A percentile compares a stretch with the other conserved stretches of the same genome.
Evolutionary conservation across 2,888 invertebrate genomes (phyloP).

Genomic region (Caenorhabditis imperialis): DNA sequence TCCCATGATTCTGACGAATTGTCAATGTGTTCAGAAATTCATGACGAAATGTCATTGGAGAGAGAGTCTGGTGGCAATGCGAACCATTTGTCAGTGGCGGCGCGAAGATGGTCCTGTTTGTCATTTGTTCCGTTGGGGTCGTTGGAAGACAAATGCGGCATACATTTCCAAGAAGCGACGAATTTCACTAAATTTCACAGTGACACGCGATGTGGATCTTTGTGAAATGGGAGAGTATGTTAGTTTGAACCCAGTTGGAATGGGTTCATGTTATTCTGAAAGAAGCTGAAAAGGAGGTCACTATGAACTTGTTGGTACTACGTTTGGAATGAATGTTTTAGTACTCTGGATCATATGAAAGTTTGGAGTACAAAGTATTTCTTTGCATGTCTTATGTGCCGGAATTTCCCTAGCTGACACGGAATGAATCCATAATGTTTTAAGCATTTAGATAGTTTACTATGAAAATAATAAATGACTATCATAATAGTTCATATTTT

Average conservation of each 20-base stretch:
- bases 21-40: conserved; percentile 32
- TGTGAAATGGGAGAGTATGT: no score
- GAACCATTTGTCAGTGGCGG: conserved; percentile 41
- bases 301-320: no score
- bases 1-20: conserved; percentile 13
- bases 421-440: no score
- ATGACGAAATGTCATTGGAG: conserved; percentile 15
- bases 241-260: conserved; percentile 10
- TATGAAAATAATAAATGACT: no score
- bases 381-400: conserved; percentile 26
- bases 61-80: conserved; percentile 5
- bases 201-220: no score
- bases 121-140: not conserved
- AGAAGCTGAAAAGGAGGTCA: no score
- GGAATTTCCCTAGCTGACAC: no score
- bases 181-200: conserved; percentile 25
- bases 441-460: no score
- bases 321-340: conserved; percentile 28
- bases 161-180: conserved; percentile 40
- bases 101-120: conserved; percentile 23
- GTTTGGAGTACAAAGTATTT: conserved; percentile 30
- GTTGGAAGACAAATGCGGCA: conserved; percentile 21
- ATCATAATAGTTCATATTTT: no score
- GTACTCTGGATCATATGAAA: conserved; percentile 11
- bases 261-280: conserved; percentile 4